Evolutionary conservation across 2,113 vertebrate genomes (phyloP), one percentile per base, ranked within the genome.

Genomic region (Balaeniceps rex): DNA sequence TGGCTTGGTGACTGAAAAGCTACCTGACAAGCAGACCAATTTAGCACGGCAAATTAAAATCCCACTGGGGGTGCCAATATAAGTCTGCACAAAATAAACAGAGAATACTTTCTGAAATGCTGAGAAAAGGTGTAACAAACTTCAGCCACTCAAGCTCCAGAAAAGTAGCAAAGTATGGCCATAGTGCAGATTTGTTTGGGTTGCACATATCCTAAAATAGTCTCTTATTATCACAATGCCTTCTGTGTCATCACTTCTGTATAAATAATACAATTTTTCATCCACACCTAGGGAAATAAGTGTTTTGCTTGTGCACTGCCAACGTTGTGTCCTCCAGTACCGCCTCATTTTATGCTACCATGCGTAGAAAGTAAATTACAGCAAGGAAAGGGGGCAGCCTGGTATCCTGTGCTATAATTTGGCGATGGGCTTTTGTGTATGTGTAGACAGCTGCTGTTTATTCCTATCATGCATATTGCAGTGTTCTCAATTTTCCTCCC

Each of bases 391-490:
- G 83, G 78, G 66, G 60, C 69, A 91, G 82, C 46, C 72, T 49
- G 71, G 9, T 64, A 57, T 19, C 61, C 61, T 79, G 54, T 11
- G 38, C 71, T 82, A 8, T 26, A 8, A 19, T 82, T 91, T 82
- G 61, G 87, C 4, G 25, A 9, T 55, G 58, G 61, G 44, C 26
- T 88, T 70, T 16, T 44, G 81, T 77, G 86, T 88, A 24, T 54
- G 40, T 40, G 68, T 10, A 76, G 90, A 68, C 92, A 97, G 96
- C 90, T 95, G 95, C 92, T 97, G 93, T 96, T 96, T 96, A 42
- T 96, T 92, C 77, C 90, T 58, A 24, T 36, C 36, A 15, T 87
- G 74, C 89, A 71, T 51, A 92, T 60, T 95, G 85, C 94, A 88
- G 47, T 88, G 89, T 88, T 97, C 93, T 93, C 88, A 69, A 13